These are phyloP conservation scores for Ridgeia piscesae DNA, from an alignment of 1,140 invertebrate genomes.

Conservation along the genomic window DNA sequence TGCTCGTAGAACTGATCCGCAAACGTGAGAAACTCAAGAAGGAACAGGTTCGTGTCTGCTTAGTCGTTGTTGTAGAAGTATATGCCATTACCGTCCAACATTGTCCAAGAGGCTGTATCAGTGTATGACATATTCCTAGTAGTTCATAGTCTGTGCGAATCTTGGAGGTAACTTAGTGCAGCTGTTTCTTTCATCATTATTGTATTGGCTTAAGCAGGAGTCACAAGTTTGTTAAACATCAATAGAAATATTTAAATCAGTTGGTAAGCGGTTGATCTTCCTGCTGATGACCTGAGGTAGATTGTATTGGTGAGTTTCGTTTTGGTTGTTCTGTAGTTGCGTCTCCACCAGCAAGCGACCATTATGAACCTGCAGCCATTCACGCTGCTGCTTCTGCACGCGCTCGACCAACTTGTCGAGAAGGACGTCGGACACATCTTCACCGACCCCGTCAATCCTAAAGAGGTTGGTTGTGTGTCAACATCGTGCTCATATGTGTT, in stretches of 20 bases:
- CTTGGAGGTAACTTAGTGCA: too few species aligned
- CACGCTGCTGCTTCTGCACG: slow-evolving; percentile 71
- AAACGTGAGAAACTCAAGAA: slow-evolving; percentile 94
- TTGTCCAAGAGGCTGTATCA: too few species aligned
- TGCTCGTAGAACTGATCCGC: slow-evolving; percentile 90
- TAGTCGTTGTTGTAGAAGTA: not conserved
- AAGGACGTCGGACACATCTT: slow-evolving; percentile 88
- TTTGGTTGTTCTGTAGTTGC: slow-evolving; percentile 57
- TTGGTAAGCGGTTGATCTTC: too few species aligned
- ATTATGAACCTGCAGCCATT: slow-evolving; percentile 75
- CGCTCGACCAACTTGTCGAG: slow-evolving; percentile 73
- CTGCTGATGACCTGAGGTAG: not conserved
- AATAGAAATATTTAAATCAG: too few species aligned
- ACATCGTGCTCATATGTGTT: too few species aligned
- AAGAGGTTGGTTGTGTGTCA: slow-evolving; percentile 65
- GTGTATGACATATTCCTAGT: too few species aligned
- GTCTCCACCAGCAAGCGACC: slow-evolving; percentile 77
- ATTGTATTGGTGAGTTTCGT: not conserved
- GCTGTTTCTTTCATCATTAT: too few species aligned
- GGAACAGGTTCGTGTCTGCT: slow-evolving; percentile 69
- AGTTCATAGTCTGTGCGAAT: too few species aligned
- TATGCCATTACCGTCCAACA: too few species aligned
- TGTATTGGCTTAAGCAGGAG: too few species aligned
- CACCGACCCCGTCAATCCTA: slow-evolving; percentile 85
- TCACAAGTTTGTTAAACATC: too few species aligned